Percentiles rank a stretch among this genome's conserved stretches.
Conservation (phyloP, 1,140 invertebrate genomes). For the Tetramorium simillimum region DNA sequence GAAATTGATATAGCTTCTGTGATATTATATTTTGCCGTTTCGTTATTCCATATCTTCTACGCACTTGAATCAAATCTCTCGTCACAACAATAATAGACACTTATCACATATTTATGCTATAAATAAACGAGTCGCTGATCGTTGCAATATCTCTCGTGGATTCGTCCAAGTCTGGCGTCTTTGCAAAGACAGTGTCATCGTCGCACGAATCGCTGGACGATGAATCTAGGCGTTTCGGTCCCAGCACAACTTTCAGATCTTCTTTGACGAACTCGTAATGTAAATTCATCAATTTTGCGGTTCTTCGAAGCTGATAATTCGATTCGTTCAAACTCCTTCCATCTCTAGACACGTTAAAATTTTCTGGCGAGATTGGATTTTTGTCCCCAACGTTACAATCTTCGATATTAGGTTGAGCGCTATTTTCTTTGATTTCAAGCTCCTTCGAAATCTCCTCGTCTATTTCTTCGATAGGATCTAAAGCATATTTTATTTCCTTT, state of each 20-base stretch:
- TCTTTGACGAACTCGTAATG: slow-evolving; percentile 39
- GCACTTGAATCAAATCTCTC: not conserved
- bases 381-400: not conserved
- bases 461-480: slow-evolving; percentile 48
- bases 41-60: not conserved
- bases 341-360: not conserved
- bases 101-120: not conserved
- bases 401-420: not conserved
- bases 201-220: slow-evolving; percentile 39
- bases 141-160: not conserved
- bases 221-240: slow-evolving; percentile 30
- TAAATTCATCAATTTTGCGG: slow-evolving; percentile 43
- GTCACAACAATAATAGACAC: not conserved
- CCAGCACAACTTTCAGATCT: slow-evolving; percentile 40
- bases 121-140: not conserved
- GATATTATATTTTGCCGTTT: not conserved
- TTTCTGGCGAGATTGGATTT: not conserved
- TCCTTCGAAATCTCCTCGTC: slow-evolving; percentile 31
- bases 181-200: slow-evolving; percentile 19
- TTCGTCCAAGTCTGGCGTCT: not conserved
- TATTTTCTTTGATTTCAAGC: not conserved
- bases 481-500: not conserved
- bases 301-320: slow-evolving; percentile 52
- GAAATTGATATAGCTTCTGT: not conserved
- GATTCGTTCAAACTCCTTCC: not conserved